Conservation (phyloP, 1,140 invertebrate species). For the Eumeta japonica region DNA sequence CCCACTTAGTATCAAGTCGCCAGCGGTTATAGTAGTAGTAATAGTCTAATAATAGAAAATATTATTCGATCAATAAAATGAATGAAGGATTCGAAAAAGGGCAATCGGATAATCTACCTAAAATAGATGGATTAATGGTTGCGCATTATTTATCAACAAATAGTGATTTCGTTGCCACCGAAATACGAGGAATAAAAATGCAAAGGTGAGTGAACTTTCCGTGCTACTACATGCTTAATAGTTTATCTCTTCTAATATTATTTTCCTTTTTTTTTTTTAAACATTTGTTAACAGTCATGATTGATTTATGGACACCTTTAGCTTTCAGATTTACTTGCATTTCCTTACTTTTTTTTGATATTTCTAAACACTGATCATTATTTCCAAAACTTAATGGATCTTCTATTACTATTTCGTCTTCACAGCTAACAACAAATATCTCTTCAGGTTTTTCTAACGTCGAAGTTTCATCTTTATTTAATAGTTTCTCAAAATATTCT, state of each 20-base stretch:
- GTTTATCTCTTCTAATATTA: too few relatives aligned
- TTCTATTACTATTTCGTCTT: slow-evolving; percentile 8
- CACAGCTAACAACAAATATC: slow-evolving; percentile 7
- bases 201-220: too few relatives aligned
- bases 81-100: neutral
- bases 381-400: slow-evolving; percentile 7
- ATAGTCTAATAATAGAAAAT: neutral
- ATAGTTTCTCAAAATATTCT: slow-evolving; percentile 7
- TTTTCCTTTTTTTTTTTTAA: slow-evolving; percentile 8
- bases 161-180: neutral
- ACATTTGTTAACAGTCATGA: slow-evolving; percentile 8
- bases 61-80: neutral
- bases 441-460: slow-evolving; percentile 8
- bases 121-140: slow-evolving; percentile 1
- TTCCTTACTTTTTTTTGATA: slow-evolving; percentile 9
- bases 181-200: too few relatives aligned
- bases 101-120: neutral
- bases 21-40: neutral
- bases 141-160: slow-evolving; percentile 1
- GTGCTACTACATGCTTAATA: too few relatives aligned
- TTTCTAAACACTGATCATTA: slow-evolving; percentile 8
- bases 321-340: slow-evolving; percentile 8
- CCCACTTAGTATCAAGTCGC: neutral
- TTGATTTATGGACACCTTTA: slow-evolving; percentile 7
- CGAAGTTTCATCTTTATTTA: slow-evolving; percentile 7